Evolutionary conservation across 2,113 vertebrate genomes (phyloP), one percentile per base, ranked within the genome.

Genomic region (Centropristis striata): DNA sequence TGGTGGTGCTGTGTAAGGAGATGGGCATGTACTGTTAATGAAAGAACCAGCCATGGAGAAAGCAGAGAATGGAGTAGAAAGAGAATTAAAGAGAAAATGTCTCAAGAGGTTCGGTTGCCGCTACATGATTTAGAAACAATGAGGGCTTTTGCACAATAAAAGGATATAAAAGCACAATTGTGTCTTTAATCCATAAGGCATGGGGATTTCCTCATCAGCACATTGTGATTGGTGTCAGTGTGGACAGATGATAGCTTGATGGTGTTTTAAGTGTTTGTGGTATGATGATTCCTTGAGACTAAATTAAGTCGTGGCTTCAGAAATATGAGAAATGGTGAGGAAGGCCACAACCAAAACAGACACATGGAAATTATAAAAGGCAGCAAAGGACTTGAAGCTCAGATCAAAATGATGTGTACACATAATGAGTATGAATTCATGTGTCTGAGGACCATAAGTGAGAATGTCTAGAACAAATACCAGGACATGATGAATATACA

Each of bases 71-170:
- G 4, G 6, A 53, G 14, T 46, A 20, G 15, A 72, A 25, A 58
- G 23, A 41, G 16, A 50, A 37, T 37, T 21, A 18, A 4, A 57
- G 8, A 65, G 14, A 58, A 44, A 32, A 18, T 37, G 13, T 21
- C 20, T 59, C 5, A 32, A 39, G 20, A 55, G 6, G 23, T n/a
- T 15, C 5, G 51, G 20, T 63, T 54, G 12, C 42, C 16, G 4
- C 7, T 12, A 3, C 3, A n/a, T 72, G 21, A 25, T 71, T 71
- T 23, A 15, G n/a, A 67, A 51, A 74, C n/a, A 83, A 32, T 63
- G 2, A 46, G 16, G 47, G n/a, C 8, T 44, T 71, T 50, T 73
- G 50, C 57, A 25, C 15, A 54, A 55, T 46, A 21, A n/a, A 69
- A 65, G 4, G 0, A 61, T 54, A 44, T 42, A 69, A 25, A 51